Evolutionary conservation across 1,140 invertebrate genomes (phyloP).

Genomic region (Drosophila melanica): DNA sequence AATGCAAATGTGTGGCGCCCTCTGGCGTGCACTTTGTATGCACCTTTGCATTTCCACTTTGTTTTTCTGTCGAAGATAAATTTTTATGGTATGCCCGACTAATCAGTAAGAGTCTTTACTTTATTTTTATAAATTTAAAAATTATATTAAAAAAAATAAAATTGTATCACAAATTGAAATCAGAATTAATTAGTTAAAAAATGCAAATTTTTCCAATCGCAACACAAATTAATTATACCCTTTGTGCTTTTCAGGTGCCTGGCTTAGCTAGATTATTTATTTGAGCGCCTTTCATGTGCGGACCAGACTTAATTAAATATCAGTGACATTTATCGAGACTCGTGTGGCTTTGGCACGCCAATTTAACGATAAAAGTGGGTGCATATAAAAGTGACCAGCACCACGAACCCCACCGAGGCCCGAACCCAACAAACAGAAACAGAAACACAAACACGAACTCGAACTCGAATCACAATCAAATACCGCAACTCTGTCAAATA

Average conservation of each 20-base stretch:
- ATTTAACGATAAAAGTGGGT: slow-evolving; percentile 69
- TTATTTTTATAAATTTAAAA: no score
- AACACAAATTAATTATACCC: background rate
- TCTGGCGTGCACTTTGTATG: slow-evolving; percentile 18
- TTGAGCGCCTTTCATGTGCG: slow-evolving; percentile 27
- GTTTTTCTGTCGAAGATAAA: background rate
- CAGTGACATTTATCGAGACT: slow-evolving; percentile 81
- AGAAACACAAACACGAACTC: slow-evolving; percentile 10
- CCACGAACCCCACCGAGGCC: slow-evolving; percentile 27
- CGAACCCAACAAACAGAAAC: slow-evolving; percentile 4
- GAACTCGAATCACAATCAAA: slow-evolving; percentile 40
- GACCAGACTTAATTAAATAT: slow-evolving; percentile 80
- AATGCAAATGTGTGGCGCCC: slow-evolving; percentile 33
- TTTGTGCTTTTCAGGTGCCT: background rate
- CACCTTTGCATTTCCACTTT: slow-evolving; percentile 18
- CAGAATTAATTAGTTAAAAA: no score
- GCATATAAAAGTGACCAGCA: slow-evolving; percentile 38
- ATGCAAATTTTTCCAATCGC: background rate
- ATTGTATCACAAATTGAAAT: no score
- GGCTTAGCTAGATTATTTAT: slow-evolving; percentile 33
- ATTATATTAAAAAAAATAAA: no score
- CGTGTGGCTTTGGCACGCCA: slow-evolving; percentile 78
- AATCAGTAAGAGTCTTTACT: no score
- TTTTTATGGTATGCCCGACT: background rate
- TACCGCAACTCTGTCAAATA: slow-evolving; percentile 68